A percentile compares a stretch with the other conserved stretches of the same genome.
Evolutionary conservation across 1,140 invertebrate genomes (phyloP).

Genomic region (Watersipora subatra): DNA sequence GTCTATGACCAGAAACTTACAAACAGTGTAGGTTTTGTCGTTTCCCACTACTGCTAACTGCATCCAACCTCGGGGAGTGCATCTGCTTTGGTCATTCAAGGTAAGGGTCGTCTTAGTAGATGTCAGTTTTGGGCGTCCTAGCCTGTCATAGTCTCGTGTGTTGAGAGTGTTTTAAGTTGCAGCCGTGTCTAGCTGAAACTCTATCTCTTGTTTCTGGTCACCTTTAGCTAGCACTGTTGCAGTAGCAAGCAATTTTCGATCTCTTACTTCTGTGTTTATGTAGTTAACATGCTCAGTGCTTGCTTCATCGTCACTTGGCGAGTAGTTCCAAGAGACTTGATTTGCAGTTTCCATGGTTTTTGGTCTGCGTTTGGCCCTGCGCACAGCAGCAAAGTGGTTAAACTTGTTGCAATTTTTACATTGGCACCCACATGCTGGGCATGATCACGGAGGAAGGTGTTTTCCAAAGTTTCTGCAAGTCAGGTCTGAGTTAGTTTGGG

Average conservation of each 20-base stretch:
- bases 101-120: not conserved
- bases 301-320: no score
- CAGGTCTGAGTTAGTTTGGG: no score
- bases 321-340: not conserved
- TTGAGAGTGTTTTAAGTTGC: not conserved
- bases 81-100: not conserved
- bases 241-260: not conserved
- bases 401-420: no score
- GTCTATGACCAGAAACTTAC: not conserved
- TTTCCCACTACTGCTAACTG: not conserved
- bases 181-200: not conserved
- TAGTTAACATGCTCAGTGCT: not conserved
- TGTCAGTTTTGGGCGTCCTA: not conserved
- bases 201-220: not conserved
- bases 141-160: not conserved
- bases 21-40: not conserved
- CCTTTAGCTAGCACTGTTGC: not conserved
- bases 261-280: not conserved
- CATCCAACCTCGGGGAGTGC: not conserved
- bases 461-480: no score
- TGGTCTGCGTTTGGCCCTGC: no score
- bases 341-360: no score
- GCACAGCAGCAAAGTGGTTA: no score
- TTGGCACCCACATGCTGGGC: no score
- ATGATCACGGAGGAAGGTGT: no score